Evolutionary conservation across 1,140 invertebrate species (phyloP).

Genomic region (Oscheius sp.): DNA sequence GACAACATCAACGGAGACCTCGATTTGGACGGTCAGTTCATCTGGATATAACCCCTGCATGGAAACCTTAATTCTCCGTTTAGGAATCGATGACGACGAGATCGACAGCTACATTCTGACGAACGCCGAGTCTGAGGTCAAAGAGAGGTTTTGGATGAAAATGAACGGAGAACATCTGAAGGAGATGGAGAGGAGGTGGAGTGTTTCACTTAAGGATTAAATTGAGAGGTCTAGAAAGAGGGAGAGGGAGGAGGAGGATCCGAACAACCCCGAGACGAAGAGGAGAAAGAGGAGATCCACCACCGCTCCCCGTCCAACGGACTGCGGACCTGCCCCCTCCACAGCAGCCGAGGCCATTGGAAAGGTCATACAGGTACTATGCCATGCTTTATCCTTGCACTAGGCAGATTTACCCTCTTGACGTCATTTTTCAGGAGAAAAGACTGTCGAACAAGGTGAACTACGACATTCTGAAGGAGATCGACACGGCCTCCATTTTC

Average conservation of each 20-base stretch:
- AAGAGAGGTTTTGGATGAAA: constrained; percentile 55
- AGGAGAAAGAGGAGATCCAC: constrained; percentile 30
- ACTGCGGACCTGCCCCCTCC: constrained; percentile 40
- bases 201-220: constrained; percentile 19
- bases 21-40: constrained; percentile 45
- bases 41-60: background rate
- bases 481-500: constrained; percentile 8
- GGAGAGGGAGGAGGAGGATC: constrained; percentile 46
- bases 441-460: constrained; percentile 94
- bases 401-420: too few species aligned
- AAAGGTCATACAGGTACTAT: constrained; percentile 56
- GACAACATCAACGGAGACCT: constrained; percentile 45
- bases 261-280: constrained; percentile 29
- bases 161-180: constrained; percentile 49
- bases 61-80: background rate
- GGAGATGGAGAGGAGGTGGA: constrained; percentile 46
- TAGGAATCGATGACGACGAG: constrained; percentile 57
- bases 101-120: constrained; percentile 58
- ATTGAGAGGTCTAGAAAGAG: constrained; percentile 28
- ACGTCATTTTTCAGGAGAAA: constrained; percentile 69
- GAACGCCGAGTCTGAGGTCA: constrained; percentile 48
- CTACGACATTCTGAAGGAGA: constrained; percentile 82
- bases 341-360: constrained; percentile 55
- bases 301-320: constrained; percentile 10
- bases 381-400: background rate